A percentile compares a stretch with the other conserved stretches of the same genome.
Conservation (phyloP, 2,113 vertebrate species). For the Leptocoma aspasia region DNA sequence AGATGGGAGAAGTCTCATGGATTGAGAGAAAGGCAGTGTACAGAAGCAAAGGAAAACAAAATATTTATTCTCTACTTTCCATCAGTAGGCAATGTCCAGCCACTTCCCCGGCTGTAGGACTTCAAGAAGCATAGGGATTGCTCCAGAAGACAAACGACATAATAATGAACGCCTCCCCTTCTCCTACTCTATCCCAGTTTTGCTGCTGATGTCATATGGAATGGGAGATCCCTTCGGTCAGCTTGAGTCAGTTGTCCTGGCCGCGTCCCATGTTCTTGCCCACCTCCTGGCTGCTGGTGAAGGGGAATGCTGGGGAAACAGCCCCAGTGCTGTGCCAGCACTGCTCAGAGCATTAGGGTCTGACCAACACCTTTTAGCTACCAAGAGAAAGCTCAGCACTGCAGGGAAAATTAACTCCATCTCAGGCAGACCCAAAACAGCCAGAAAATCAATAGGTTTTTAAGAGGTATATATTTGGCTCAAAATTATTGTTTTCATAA, state of each 20-base stretch:
- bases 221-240: neutral
- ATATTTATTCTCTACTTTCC: neutral
- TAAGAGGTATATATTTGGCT: neutral
- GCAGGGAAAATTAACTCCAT: neutral
- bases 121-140: rapidly evolving
- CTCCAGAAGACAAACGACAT: neutral
- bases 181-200: neutral
- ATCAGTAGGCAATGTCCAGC: neutral
- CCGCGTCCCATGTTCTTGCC: neutral
- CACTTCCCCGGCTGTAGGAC: rapidly evolving
- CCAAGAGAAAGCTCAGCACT: neutral
- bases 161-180: rapidly evolving
- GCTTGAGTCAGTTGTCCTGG: neutral
- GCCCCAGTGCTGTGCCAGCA: neutral
- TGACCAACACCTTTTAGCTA: neutral
- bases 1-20: neutral
- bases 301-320: neutral
- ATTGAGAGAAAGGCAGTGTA: neutral
- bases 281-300: neutral
- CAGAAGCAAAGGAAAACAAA: neutral
- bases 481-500: neutral
- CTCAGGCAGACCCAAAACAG: neutral
- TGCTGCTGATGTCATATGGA: neutral
- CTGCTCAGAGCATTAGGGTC: neutral
- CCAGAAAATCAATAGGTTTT: neutral